Base-by-base conservation (phyloP, 1,140 invertebrate genomes). In the Aradophagus sp. region DNA sequence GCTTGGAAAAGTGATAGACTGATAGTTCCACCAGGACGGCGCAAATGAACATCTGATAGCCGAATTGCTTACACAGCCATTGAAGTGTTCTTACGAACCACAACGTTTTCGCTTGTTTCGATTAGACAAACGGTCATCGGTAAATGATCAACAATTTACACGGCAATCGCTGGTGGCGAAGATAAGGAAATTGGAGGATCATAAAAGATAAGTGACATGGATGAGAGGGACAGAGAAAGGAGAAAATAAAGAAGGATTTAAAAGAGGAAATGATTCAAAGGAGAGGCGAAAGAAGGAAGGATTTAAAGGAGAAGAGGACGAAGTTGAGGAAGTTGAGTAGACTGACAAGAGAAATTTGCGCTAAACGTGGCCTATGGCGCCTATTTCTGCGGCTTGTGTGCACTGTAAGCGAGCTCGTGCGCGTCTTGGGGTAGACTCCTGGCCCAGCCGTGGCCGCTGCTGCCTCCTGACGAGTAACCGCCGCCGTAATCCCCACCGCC, bases 341-440 rank as follows among this genome's bases (percentile, higher is more conserved):
- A 70, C 48, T 74, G 39, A 63, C 42, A 31, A 65, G 61, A 68
- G n/a, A 72, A 12, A 74, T 76, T 73, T 62, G 38, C 76, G 73
- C 39, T 66, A 68, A 45, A 69, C 13, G 23, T 67, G 48, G 8
- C 13, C 62, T 62, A 71, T 72, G 39, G 76, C 52, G 73, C 58
- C 50, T 81, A 56, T n/a, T 44, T 61, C 14, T 79, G 67, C 15
- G 82, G 90, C 77, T 89, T 89, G 80, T 94, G 90, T 17, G 87
- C 90, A 14, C 86, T 87, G 77, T 91, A 92, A 1, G 91, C 91
- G 63, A 91, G 74, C 8, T 89, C 87, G 50, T 91, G 90, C 2
- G 89, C 87, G 23, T 88, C 87, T 7, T 86, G 75, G 65, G 84
- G 86, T 55, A 89, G 83, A 27, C 84, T 87, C 39, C 89, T 86